Conservation (phyloP, 2,888 invertebrate genomes). For the Nasonovia ribisnigri region DNA sequence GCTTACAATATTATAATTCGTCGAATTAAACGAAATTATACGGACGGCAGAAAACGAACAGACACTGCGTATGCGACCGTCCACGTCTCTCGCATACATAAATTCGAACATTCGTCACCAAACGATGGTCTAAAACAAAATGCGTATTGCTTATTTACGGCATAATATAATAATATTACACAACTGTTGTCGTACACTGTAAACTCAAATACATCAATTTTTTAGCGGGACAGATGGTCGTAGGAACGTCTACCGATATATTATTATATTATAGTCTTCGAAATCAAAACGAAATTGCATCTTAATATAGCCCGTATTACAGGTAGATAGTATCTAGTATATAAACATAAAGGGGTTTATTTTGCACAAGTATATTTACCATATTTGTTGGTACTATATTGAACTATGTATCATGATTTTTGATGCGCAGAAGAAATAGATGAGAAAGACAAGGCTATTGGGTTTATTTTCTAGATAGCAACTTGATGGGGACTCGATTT, state of each 20-base stretch:
- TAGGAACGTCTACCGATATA: not conserved
- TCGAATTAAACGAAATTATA: slow-evolving; percentile 21
- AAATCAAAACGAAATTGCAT: not conserved
- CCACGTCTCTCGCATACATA: not conserved
- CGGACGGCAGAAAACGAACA: slow-evolving; percentile 18
- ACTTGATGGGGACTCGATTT: not conserved
- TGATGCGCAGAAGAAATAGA: too few relatives aligned
- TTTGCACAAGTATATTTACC: not conserved
- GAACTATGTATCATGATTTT: too few relatives aligned
- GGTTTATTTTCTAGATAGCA: not conserved
- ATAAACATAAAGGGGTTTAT: not conserved
- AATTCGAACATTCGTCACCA: not conserved
- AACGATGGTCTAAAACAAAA: not conserved
- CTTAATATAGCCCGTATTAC: too few relatives aligned
- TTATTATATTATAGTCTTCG: not conserved
- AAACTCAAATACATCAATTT: not conserved
- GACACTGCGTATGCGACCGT: not conserved
- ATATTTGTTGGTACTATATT: not conserved
- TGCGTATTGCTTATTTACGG: not conserved
- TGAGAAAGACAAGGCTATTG: not conserved
- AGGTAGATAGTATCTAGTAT: too few relatives aligned
- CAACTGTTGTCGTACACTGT: not conserved
- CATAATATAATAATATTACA: not conserved
- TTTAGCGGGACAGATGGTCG: not conserved
- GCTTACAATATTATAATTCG: not conserved